Percentiles rank a stretch among this genome's conserved stretches.
Conservation (phyloP, 2,888 invertebrate species). For the Calephelis perditalis region DNA sequence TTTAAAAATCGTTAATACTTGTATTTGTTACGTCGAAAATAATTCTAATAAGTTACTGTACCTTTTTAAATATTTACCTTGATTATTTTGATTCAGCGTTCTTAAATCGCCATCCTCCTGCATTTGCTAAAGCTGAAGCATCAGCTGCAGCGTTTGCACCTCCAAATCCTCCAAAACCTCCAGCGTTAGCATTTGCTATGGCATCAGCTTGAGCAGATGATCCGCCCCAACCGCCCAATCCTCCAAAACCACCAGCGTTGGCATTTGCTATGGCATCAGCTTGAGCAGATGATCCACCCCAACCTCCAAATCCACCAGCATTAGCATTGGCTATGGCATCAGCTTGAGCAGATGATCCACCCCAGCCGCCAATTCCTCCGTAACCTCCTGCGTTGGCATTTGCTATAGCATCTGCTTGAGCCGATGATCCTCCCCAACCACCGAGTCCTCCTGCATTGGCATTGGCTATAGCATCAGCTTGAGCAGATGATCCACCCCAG, state of each 20-base stretch:
- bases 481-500: constrained; percentile 16
- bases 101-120: constrained; percentile 11
- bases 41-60: too few species aligned
- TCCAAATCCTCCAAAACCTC: constrained; percentile 17
- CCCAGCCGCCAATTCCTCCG: not conserved
- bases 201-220: constrained; percentile 25
- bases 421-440: constrained; percentile 20
- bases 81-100: constrained; percentile 4
- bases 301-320: constrained; percentile 23
- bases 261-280: constrained; percentile 28
- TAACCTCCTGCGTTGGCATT: constrained; percentile 17
- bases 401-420: constrained; percentile 24
- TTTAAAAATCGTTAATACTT: too few species aligned
- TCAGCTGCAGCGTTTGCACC: constrained; percentile 9
- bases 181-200: constrained; percentile 21
- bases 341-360: constrained; percentile 18
- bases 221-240: constrained; percentile 18
- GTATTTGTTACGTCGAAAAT: too few species aligned
- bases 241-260: constrained; percentile 20
- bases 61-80: not conserved
- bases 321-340: constrained; percentile 28
- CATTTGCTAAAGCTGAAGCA: not conserved
- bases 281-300: constrained; percentile 19
- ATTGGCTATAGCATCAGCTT: constrained; percentile 21
- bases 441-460: constrained; percentile 19